Percentiles rank a stretch among this genome's conserved stretches.
Evolutionary conservation across 2,113 vertebrate genomes (phyloP).

Genomic region (Erinaceus europaeus): DNA sequence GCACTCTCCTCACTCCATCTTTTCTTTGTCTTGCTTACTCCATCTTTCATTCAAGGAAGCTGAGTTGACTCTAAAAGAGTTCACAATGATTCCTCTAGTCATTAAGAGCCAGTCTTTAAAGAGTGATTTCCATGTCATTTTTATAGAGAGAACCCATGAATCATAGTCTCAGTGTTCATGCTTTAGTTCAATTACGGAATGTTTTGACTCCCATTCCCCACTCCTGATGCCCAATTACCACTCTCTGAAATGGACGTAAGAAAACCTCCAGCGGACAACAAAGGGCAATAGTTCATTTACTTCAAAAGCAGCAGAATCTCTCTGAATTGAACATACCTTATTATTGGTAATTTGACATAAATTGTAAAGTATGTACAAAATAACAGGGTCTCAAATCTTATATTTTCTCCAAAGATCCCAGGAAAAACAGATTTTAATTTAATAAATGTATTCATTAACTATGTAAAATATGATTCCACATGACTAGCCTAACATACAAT

Average conservation of each 20-base stretch:
- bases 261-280: neutral
- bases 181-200: neutral
- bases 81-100: neutral
- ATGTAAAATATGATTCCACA: neutral
- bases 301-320: slow-evolving; percentile 13
- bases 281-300: neutral
- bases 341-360: slow-evolving; percentile 13
- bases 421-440: slow-evolving; percentile 21
- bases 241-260: neutral
- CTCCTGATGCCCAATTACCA: neutral
- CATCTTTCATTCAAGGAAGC: neutral
- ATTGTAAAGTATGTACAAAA: neutral
- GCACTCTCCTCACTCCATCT: too few relatives aligned
- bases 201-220: neutral
- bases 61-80: neutral
- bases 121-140: neutral
- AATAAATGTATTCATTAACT: slow-evolving; percentile 3
- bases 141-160: neutral
- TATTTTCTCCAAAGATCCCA: slow-evolving; percentile 25
- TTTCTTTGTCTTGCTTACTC: too few relatives aligned
- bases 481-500: slow-evolving; percentile 19
- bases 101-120: slow-evolving; percentile 2
- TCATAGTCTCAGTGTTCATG: neutral
- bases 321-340: neutral
- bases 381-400: slow-evolving; percentile 6